Evolutionary conservation across 2,888 invertebrate genomes (phyloP).

Genomic region (Tortrix viridana): DNA sequence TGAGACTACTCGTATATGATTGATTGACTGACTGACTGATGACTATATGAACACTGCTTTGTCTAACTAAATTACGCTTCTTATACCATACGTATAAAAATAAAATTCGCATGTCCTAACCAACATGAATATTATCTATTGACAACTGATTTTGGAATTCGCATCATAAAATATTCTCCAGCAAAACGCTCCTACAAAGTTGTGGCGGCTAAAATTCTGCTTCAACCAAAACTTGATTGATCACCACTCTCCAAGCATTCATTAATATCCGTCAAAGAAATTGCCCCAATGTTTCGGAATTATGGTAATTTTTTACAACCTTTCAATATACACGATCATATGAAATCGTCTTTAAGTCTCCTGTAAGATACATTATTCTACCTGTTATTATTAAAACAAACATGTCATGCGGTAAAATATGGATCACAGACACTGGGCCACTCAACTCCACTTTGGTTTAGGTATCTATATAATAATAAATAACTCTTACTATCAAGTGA

Average conservation of each 20-base stretch:
- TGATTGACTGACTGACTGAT: too few relatives aligned
- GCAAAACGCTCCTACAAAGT: slow-evolving; percentile 56
- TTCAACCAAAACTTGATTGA: slow-evolving; percentile 66
- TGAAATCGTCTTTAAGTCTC: slow-evolving; percentile 32
- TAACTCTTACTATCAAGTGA: too few relatives aligned
- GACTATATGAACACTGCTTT: too few relatives aligned
- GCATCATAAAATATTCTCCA: slow-evolving; percentile 48
- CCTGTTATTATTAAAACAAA: not conserved
- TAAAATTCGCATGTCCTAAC: too few relatives aligned
- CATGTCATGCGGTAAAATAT: not conserved
- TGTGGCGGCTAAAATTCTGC: slow-evolving; percentile 47
- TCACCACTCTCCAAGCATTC: slow-evolving; percentile 71
- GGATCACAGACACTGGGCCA: too few relatives aligned
- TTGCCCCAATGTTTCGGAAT: slow-evolving; percentile 66
- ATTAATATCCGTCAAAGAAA: slow-evolving; percentile 78
- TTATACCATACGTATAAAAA: too few relatives aligned
- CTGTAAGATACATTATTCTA: not conserved
- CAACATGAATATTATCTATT: too few relatives aligned
- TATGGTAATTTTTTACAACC: slow-evolving; percentile 56
- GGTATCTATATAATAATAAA: too few relatives aligned
- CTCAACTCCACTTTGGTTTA: too few relatives aligned
- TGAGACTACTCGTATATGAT: too few relatives aligned
- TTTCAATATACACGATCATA: slow-evolving; percentile 39
- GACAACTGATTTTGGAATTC: too few relatives aligned
- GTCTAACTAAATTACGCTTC: too few relatives aligned